These are phyloP conservation scores for Stenurella melanura DNA, from an alignment of 2,888 invertebrate species.

Conservation along the genomic window DNA sequence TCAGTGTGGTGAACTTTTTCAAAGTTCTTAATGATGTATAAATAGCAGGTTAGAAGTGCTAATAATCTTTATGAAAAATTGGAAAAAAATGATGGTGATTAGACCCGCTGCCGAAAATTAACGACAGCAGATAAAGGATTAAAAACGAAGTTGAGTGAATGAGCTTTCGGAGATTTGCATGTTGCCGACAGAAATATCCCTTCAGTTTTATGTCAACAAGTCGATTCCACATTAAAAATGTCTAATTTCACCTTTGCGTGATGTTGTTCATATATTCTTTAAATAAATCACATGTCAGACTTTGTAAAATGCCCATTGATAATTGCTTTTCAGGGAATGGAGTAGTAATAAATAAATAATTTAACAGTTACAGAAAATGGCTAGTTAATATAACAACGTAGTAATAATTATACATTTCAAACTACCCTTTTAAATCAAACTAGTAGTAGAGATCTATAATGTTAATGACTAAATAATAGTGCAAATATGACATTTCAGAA, in stretches of 20 bases:
- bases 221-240: constrained; percentile 30
- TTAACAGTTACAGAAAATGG: constrained; percentile 18
- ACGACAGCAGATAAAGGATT: too few relatives aligned
- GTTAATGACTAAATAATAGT: background rate
- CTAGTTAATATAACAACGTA: background rate
- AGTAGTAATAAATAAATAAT: constrained; percentile 32
- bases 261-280: constrained; percentile 12
- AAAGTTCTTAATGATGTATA: too few relatives aligned
- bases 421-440: background rate
- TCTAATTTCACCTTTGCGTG: constrained; percentile 38
- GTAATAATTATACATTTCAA: background rate
- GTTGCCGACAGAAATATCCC: constrained; percentile 16
- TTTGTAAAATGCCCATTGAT: constrained; percentile 29
- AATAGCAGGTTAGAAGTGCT: too few relatives aligned
- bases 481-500: too few relatives aligned
- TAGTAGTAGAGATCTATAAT: background rate
- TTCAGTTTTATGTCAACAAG: constrained; percentile 12
- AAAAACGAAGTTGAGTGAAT: background rate
- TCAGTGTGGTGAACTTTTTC: too few relatives aligned
- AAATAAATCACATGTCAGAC: constrained; percentile 34
- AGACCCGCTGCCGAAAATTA: too few relatives aligned
- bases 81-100: too few relatives aligned
- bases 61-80: too few relatives aligned
- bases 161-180: background rate
- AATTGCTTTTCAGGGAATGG: constrained; percentile 30